Evolutionary conservation across 2,797 vertebrate genomes (phyloP).

Genomic region (Florisuga fusca): DNA sequence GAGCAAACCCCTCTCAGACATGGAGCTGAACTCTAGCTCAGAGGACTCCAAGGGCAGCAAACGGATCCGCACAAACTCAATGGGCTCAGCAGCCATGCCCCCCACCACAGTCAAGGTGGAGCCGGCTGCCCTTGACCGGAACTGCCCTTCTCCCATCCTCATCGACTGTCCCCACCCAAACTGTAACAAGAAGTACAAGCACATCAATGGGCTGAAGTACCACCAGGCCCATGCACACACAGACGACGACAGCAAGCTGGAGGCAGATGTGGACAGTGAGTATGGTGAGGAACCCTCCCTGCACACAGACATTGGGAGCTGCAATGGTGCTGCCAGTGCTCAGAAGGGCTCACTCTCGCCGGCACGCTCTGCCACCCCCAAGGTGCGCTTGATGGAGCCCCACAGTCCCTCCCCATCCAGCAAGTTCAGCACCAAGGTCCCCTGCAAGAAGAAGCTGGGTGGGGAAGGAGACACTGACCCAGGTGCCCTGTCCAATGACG

Average conservation of each 20-base stretch:
- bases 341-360: slow-evolving; percentile 96
- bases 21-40: slow-evolving; percentile 98
- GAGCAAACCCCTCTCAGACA: slow-evolving; percentile 94
- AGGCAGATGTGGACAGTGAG: slow-evolving; percentile 94
- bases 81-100: slow-evolving; percentile 82
- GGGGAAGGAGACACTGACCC: slow-evolving; percentile 89
- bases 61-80: slow-evolving; percentile 96
- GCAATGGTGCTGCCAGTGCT: slow-evolving; percentile 89
- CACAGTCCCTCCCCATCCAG: slow-evolving; percentile 93
- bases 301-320: slow-evolving; percentile 88
- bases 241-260: slow-evolving; percentile 93
- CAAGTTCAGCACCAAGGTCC: slow-evolving; percentile 91
- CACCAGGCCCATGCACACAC: slow-evolving; percentile 98
- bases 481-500: slow-evolving; percentile 88
- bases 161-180: slow-evolving; percentile 99
- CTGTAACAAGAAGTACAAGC: slow-evolving; percentile 99
- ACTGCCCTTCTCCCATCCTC: slow-evolving; percentile 93
- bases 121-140: slow-evolving; percentile 88
- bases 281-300: slow-evolving; percentile 92
- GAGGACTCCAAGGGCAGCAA: slow-evolving; percentile 99
- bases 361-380: slow-evolving; percentile 93
- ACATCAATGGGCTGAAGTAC: slow-evolving; percentile 99
- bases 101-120: slow-evolving; percentile 84
- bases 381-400: slow-evolving; percentile 92
- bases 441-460: slow-evolving; percentile 91